Evolutionary conservation across 2,113 vertebrate species (phyloP).

Genomic region (Pterocles orientalis): DNA sequence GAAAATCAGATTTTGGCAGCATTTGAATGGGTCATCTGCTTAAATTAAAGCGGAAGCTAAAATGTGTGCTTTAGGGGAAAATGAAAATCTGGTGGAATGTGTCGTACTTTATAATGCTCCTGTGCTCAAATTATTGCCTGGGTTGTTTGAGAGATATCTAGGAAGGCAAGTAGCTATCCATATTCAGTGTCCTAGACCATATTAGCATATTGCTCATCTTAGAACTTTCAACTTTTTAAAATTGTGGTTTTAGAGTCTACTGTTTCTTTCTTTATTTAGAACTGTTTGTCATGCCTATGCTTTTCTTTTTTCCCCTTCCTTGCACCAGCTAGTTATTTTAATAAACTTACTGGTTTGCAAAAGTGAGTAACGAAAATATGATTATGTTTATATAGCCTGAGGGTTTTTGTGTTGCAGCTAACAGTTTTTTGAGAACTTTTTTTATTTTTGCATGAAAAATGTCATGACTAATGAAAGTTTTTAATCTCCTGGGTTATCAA

Average conservation of each 20-base stretch:
- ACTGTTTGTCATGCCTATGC: not conserved
- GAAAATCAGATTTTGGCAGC: not conserved
- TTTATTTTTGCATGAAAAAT: slow-evolving; percentile 2
- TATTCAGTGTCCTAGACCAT: not conserved
- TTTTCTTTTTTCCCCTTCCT: not conserved
- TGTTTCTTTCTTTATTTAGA: not conserved
- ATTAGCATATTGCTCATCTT: not conserved
- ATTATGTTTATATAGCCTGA: not conserved
- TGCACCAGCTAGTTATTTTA: not conserved
- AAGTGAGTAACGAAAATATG: not conserved
- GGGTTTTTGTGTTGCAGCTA: not conserved
- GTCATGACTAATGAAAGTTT: slow-evolving; percentile 43
- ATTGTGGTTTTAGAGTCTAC: not conserved
- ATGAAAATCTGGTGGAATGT: not conserved
- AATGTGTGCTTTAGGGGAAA: not conserved
- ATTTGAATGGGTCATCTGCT: not conserved
- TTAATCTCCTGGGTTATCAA: slow-evolving; percentile 17
- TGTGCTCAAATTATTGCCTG: not conserved
- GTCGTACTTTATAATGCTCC: not conserved
- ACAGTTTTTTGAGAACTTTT: not conserved
- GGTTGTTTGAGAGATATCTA: not conserved
- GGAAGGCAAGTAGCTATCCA: not conserved
- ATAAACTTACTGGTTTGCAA: not conserved
- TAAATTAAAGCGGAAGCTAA: not conserved
- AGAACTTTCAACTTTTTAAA: not conserved